Evolutionary conservation across 2,888 invertebrate species (phyloP), one percentile per base, ranked within the genome.

Genomic region (Diarsia brunnea): DNA sequence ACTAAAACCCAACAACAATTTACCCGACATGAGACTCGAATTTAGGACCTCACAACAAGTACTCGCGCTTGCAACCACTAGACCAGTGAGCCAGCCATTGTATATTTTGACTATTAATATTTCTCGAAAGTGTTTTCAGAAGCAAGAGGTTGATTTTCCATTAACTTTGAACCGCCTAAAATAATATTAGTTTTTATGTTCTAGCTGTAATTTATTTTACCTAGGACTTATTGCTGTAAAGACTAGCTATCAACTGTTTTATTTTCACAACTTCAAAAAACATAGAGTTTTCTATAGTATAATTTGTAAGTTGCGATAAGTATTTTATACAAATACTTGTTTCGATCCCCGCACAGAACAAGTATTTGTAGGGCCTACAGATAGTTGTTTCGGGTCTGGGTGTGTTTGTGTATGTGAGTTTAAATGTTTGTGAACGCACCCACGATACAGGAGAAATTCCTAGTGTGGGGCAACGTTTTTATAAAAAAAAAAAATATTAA

Each of bases 81-180:
- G 7, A 27, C 27, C 16, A 24, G 24, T 1, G 14, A 24, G 7
- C 1, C 16, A 14, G 55, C 2, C 55, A 24, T 55, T 68, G 49
- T 45, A 12, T 53, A 73, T 47, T 60, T 21, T 65, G 55, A 64
- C 53, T 24, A 51, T 45, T 0, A n/a, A 38, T 61, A 4, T 65
- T 43, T 27, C 27, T 31, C 1, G 38, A 79, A 55, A 71, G 7
- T 55, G 61, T 78, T 78, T 53, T 53, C 10, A 21, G 1, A 43
- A 49, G 47, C 55, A 0, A 21, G 14, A 14, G n/a, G 55, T 70
- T 58, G 49, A 24, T 58, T 65, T 64, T 70, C 49, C 31, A 58
- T 69, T 51, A 77, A 58, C 24, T 70, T 21, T n/a, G 70, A n/a
- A 8, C 21, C 1, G 47, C 61, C 78, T 78, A 72, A 55, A 63